These are phyloP conservation scores for Heteropelma amictum DNA, from an alignment of 2,888 invertebrate species.

Conservation along the genomic window DNA sequence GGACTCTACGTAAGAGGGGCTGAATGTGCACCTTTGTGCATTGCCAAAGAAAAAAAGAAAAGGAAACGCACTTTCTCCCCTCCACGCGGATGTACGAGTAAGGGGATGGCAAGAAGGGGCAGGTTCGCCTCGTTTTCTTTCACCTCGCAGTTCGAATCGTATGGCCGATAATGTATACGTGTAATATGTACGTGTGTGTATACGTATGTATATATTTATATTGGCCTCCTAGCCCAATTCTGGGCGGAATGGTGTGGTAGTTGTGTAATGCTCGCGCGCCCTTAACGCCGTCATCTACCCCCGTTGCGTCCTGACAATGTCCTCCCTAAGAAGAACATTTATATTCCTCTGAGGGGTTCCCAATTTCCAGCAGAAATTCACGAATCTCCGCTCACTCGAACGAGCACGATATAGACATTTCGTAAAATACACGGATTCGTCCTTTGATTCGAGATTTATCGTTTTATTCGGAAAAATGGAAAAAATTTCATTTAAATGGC, in stretches of 20 bases:
- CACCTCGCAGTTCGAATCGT: conserved; percentile 42
- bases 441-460: neutral
- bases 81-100: conserved; percentile 65
- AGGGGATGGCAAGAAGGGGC: conserved; percentile 64
- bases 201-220: neutral
- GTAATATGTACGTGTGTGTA: neutral
- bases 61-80: conserved; percentile 54
- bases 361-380: conserved; percentile 52
- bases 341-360: conserved; percentile 72
- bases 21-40: conserved; percentile 65
- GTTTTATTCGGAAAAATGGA: neutral
- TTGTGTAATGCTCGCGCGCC: no score
- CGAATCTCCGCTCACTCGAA: neutral
- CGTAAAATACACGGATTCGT: conserved; percentile 2
- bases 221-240: no score
- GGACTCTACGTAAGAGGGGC: conserved; percentile 15
- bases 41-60: conserved; percentile 62
- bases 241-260: no score
- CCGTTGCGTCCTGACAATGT: neutral
- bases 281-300: neutral
- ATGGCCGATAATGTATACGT: neutral
- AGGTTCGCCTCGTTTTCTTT: conserved; percentile 55
- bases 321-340: conserved; percentile 53
- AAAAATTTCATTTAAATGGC: neutral
- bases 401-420: conserved; percentile 16